These are phyloP conservation scores for Pachycephus smyrnensis DNA, from an alignment of 2,888 invertebrate genomes.

Conservation along the genomic window DNA sequence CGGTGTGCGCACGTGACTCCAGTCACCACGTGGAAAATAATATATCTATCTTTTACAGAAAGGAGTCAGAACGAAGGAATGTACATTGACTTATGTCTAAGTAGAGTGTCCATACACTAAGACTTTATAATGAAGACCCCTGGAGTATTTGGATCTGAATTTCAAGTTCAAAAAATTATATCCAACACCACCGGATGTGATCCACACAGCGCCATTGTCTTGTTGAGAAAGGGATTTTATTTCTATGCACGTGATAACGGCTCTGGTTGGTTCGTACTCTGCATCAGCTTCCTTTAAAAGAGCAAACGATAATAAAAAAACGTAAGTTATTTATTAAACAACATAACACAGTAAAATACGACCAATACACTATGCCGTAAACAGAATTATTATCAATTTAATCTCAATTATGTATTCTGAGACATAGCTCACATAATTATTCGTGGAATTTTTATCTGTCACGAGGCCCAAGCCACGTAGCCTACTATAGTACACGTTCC, in stretches of 20 bases:
- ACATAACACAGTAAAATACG: no score
- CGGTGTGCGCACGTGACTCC: no score
- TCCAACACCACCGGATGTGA: conserved; percentile 44
- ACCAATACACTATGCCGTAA: no score
- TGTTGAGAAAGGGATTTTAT: conserved; percentile 37
- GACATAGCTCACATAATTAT: not conserved
- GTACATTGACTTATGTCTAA: not conserved
- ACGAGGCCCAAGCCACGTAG: not conserved
- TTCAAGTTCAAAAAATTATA: conserved; percentile 41
- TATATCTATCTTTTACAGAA: no score
- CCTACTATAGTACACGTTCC: not conserved
- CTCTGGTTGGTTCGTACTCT: conserved; percentile 41
- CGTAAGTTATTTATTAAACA: no score
- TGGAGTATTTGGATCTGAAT: conserved; percentile 41
- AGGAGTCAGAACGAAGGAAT: no score
- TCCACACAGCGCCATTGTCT: conserved; percentile 40
- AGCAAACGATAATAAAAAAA: not conserved
- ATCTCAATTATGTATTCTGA: not conserved
- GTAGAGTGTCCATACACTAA: conserved; percentile 36
- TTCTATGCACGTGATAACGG: conserved; percentile 42
- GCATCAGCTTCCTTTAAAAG: conserved; percentile 42
- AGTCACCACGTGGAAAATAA: no score
- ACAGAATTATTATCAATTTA: not conserved
- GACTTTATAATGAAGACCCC: conserved; percentile 42
- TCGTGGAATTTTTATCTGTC: not conserved